These are phyloP conservation scores for Saccostrea glomerata DNA, from an alignment of 1,140 invertebrate genomes.

Conservation along the genomic window DNA sequence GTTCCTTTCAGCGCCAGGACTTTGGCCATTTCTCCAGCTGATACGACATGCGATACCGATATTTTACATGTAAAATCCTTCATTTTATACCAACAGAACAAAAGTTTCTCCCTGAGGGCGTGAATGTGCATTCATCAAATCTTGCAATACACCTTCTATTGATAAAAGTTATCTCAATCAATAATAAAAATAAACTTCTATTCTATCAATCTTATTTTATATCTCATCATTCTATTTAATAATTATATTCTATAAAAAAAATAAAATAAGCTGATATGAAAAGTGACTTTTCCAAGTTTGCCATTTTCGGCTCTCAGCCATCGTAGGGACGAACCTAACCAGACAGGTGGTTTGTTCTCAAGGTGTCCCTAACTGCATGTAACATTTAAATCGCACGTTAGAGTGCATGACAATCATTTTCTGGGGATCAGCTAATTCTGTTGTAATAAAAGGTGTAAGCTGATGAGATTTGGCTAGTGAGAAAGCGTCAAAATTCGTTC, in stretches of 20 bases:
- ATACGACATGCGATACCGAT: background rate
- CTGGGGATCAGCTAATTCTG: background rate
- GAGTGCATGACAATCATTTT: background rate
- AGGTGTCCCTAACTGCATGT: background rate
- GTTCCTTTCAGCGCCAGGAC: too few species aligned
- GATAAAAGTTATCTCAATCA: background rate
- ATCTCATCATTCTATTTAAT: background rate
- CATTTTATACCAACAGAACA: background rate
- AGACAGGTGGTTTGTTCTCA: background rate
- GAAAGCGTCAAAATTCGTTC: slow-evolving; percentile 28
- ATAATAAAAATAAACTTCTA: background rate
- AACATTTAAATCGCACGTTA: slow-evolving; percentile 1
- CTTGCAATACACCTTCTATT: background rate
- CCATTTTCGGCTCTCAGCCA: background rate
- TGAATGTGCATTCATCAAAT: background rate
- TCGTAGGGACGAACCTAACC: background rate
- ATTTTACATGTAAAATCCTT: background rate
- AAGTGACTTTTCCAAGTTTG: too few species aligned
- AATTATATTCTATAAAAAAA: background rate
- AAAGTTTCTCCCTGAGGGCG: background rate
- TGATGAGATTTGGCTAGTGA: background rate
- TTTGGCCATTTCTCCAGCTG: too few species aligned
- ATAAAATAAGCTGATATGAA: too few species aligned
- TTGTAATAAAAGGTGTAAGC: slow-evolving; percentile 25
- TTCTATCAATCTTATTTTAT: background rate